phyloP scores from a whole-genome alignment of 2,797 vertebrate genomes.

The Sebastes hubbsi region DNA sequence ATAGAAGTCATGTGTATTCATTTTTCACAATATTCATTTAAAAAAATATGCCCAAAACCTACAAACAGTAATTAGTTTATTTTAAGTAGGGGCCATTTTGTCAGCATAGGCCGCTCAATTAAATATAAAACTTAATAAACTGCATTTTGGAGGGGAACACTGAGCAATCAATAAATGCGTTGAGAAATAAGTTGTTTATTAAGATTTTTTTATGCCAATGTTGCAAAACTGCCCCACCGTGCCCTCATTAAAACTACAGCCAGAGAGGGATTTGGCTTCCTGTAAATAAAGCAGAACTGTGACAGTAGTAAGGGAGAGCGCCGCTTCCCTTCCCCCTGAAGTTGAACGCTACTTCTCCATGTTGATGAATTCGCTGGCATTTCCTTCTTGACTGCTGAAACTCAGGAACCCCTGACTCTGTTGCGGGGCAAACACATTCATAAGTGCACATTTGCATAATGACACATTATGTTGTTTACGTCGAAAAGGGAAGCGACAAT shows the following conservation, averaged over 20 bases:
- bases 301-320: conserved; percentile 2
- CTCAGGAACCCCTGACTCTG: conserved; percentile 26
- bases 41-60: not conserved
- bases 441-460: conserved; percentile 71
- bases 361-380: conserved; percentile 62
- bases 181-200: not conserved
- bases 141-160: not conserved
- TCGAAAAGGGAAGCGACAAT: conserved; percentile 58
- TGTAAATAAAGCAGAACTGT: conserved; percentile 39
- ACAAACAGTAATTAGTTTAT: not conserved
- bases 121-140: not conserved
- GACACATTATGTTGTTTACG: conserved; percentile 70
- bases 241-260: conserved; percentile 47
- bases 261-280: conserved; percentile 17
- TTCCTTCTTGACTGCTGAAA: conserved; percentile 49
- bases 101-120: not conserved
- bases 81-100: not conserved
- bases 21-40: not conserved
- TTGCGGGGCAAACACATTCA: conserved; percentile 40
- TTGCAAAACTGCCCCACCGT: not conserved
- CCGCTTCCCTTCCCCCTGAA: conserved; percentile 4
- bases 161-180: not conserved
- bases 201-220: not conserved
- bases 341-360: conserved; percentile 12
- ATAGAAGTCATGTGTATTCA: not conserved